Base-by-base conservation (phyloP, 2,113 vertebrate species). In the Mugil cephalus region DNA sequence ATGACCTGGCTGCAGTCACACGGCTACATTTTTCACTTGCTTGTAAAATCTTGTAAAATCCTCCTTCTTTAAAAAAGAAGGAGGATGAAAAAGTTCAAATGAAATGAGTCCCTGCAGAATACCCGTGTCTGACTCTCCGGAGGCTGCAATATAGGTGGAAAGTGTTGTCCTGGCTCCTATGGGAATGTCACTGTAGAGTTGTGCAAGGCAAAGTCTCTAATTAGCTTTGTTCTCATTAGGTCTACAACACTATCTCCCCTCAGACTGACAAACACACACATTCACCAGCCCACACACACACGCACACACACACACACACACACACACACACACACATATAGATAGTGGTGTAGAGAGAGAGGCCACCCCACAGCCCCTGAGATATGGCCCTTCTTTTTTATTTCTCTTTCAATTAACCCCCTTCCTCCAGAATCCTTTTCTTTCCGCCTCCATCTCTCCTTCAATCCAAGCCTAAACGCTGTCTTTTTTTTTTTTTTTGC, bases 201-300 rank as follows among this genome's bases (percentile, higher is more conserved):
- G 77, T 55, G 67, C 34, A 52, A 68, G 76, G 69, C 84, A 84
- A 84, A 82, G 82, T 77, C 77, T 82, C 84, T 87, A 89, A 90
- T 92, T 92, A 90, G 89, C 79, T 90, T 87, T 90, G 87, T 77
- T 87, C 82, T 83, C 84, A 90, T 90, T 87, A 88, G 73, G 80
- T 51, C 81, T 71, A 64, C 83, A 76, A 81, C 39, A 42, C 73
- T 72, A 70, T 79, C 69, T 87, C 74, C 69, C 56, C 59, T 72
- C 66, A 73, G 63, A 87, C 73, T 69, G 43, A 83, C 73, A 76
- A 47, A 69, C 56, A 72, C 81, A 65, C 69, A 34, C 54, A 66
- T 39, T 36, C 34, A 40, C 8, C 30, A 18, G 34, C 40, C 19
- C 39, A 15, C 46, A 45, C 39, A 45, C 36, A 66, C 53, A 77